Percentiles rank a stretch among this genome's conserved stretches.
These are phyloP conservation scores for Orius insidiosus DNA, from an alignment of 1,140 invertebrate species.

Conservation along the genomic window DNA sequence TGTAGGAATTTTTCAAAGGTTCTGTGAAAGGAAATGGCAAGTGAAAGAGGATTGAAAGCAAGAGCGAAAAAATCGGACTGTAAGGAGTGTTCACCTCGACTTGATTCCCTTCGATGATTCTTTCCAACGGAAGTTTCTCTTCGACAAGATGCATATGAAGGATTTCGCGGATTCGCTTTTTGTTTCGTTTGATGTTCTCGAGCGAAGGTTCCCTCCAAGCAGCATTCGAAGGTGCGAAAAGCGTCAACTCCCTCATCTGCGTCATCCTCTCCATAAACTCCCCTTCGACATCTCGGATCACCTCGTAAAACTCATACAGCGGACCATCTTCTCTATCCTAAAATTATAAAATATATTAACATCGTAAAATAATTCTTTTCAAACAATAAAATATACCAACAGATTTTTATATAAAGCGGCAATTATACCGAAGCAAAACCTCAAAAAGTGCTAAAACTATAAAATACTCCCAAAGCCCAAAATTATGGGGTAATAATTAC, in stretches of 20 bases:
- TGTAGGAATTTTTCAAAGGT: too few species aligned
- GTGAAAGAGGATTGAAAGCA: background rate
- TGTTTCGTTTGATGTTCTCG: constrained; percentile 41
- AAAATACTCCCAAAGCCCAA: too few species aligned
- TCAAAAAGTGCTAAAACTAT: too few species aligned
- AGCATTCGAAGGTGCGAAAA: constrained; percentile 78
- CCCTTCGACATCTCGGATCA: constrained; percentile 53
- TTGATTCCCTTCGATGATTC: constrained; percentile 48
- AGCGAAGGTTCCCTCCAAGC: constrained; percentile 54
- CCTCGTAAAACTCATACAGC: constrained; percentile 60
- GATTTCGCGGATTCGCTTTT: constrained; percentile 44
- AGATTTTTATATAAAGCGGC: constrained; percentile 1
- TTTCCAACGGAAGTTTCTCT: constrained; percentile 53
- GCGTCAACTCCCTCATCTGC: constrained; percentile 50
- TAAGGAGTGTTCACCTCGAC: constrained; percentile 3
- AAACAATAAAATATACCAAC: background rate
- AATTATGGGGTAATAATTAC: too few species aligned
- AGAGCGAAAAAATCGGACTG: background rate
- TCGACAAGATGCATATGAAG: constrained; percentile 63
- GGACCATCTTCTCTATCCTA: constrained; percentile 65
- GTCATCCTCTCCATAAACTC: constrained; percentile 57
- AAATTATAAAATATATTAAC: constrained; percentile 14
- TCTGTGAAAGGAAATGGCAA: background rate
- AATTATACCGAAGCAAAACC: background rate
- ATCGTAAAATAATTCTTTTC: constrained; percentile 3